Conservation (phyloP, 2,113 vertebrate genomes). For the Dolichallabes microphthalmus region DNA sequence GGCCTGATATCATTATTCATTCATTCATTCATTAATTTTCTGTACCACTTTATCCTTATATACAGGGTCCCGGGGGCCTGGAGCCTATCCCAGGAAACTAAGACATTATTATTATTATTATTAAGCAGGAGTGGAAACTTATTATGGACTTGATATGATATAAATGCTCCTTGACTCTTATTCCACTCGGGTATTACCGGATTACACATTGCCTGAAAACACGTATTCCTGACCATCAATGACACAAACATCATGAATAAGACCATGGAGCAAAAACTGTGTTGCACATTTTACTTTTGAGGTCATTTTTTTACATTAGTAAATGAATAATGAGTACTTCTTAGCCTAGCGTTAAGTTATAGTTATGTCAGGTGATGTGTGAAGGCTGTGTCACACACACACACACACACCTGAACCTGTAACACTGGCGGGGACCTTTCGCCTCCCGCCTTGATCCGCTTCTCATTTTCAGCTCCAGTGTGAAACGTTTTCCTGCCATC, state of each 20-base stretch:
- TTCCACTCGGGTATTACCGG: not conserved
- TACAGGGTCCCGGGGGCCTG: no score
- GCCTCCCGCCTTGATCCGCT: constrained; percentile 8
- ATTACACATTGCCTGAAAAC: not conserved
- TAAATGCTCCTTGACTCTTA: not conserved
- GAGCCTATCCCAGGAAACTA: no score
- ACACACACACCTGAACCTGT: constrained; percentile 25
- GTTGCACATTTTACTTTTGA: not conserved
- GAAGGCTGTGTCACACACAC: constrained; percentile 31
- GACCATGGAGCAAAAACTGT: not conserved
- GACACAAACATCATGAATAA: not conserved
- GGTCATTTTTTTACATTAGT: constrained; percentile 2
- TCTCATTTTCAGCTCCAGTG: constrained; percentile 14
- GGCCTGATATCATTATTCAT: not conserved
- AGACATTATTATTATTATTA: not conserved
- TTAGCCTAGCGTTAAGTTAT: not conserved
- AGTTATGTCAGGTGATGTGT: constrained; percentile 7
- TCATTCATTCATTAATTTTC: no score
- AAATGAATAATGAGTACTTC: not conserved
- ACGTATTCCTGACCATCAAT: not conserved
- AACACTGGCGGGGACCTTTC: constrained; percentile 7
- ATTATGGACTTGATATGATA: not conserved
- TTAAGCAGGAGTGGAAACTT: not conserved
- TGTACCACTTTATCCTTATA: no score
- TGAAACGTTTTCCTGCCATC: constrained; percentile 36